phyloP scores from a whole-genome alignment of 2,888 invertebrate species.

The Allophyes oxyacanthae region DNA sequence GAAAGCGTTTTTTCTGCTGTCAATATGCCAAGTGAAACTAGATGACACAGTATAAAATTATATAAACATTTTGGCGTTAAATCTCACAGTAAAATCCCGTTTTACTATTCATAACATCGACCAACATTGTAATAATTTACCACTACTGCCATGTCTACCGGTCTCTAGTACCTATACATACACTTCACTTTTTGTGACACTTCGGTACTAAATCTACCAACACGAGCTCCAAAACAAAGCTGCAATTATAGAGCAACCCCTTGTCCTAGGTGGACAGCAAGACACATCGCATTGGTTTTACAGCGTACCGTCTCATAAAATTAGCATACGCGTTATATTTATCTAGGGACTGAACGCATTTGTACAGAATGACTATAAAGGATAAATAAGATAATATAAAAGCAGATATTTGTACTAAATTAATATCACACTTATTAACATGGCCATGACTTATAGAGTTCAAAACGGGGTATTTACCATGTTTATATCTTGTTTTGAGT shows the following conservation, averaged over 20 bases:
- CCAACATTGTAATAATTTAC: neutral
- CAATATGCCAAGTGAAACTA: neutral
- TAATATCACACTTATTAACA: slow-evolving; percentile 1
- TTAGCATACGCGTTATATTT: neutral
- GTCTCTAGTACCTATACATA: neutral
- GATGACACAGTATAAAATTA: neutral
- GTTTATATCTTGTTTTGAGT: no score
- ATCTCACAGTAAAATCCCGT: slow-evolving; percentile 9
- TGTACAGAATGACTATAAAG: neutral
- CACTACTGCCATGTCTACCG: slow-evolving; percentile 1
- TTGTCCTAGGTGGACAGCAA: slow-evolving; percentile 7
- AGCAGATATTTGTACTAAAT: slow-evolving; percentile 13
- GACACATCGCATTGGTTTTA: no score
- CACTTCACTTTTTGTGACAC: neutral
- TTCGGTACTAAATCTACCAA: slow-evolving; percentile 13
- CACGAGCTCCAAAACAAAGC: slow-evolving; percentile 38
- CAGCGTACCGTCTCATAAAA: neutral
- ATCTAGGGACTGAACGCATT: neutral
- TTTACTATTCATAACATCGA: neutral
- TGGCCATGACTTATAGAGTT: no score
- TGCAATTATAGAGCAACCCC: slow-evolving; percentile 23
- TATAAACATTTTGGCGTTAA: slow-evolving; percentile 28
- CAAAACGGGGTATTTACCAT: no score
- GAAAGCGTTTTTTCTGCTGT: neutral
- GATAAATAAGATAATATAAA: neutral